phyloP scores from a whole-genome alignment of 2,888 invertebrate genomes.

The Aspidapion aeneum region DNA sequence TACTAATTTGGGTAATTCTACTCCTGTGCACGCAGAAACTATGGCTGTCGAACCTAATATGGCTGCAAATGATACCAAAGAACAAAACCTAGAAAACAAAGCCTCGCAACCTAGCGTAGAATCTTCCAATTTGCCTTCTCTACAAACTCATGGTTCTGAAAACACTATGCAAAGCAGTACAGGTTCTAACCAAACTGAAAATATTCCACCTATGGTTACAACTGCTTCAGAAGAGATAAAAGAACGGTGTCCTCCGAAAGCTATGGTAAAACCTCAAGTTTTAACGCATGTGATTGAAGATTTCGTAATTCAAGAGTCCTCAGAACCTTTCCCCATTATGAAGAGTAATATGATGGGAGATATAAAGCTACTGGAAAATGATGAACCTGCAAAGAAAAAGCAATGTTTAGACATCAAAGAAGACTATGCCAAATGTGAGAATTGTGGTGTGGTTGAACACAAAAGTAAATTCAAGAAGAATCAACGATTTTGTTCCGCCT shows the following conservation, averaged over 20 bases:
- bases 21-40: background rate
- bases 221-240: slow-evolving; percentile 47
- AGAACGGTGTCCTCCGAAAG: slow-evolving; percentile 69
- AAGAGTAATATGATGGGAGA: slow-evolving; percentile 45
- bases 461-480: slow-evolving; percentile 67
- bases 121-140: slow-evolving; percentile 5
- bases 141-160: background rate
- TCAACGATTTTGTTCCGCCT: slow-evolving; percentile 71
- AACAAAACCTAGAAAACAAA: background rate
- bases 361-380: slow-evolving; percentile 51
- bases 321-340: slow-evolving; percentile 85
- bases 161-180: background rate
- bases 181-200: background rate
- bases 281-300: slow-evolving; percentile 96
- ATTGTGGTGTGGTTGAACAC: slow-evolving; percentile 65
- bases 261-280: slow-evolving; percentile 93
- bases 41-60: background rate
- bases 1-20: background rate
- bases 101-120: background rate
- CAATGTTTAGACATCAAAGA: slow-evolving; percentile 39
- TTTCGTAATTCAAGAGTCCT: slow-evolving; percentile 93
- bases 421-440: slow-evolving; percentile 65
- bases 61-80: background rate
- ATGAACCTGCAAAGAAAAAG: slow-evolving; percentile 75
- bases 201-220: slow-evolving; percentile 37